phyloP scores from a whole-genome alignment of 2,888 invertebrate genomes.

The Mythimna lalbum region DNA sequence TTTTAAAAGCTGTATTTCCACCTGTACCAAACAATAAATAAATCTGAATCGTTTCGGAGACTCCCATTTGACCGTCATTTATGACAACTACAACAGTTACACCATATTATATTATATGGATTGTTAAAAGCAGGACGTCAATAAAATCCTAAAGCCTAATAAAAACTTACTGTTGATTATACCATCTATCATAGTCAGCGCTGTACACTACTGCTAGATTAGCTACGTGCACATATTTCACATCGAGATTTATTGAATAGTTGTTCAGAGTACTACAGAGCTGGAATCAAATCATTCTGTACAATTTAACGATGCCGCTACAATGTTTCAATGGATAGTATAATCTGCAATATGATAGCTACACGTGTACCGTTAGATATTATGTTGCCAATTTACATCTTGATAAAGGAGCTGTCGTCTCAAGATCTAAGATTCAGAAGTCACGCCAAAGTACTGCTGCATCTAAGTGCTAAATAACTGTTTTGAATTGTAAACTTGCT shows the following conservation, averaged over 20 bases:
- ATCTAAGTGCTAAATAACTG: neutral
- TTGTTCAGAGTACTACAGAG: conserved; percentile 43
- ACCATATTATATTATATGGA: neutral
- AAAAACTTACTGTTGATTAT: conserved; percentile 40
- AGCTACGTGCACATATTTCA: conserved; percentile 38
- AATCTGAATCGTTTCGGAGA: neutral
- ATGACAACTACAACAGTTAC: neutral
- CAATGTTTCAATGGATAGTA: conserved; percentile 23
- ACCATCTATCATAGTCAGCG: conserved; percentile 23
- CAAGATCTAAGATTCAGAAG: conserved; percentile 22
- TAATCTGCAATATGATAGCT: conserved; percentile 1
- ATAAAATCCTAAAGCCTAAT: conserved; percentile 48
- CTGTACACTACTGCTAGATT: conserved; percentile 30
- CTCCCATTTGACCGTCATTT: neutral
- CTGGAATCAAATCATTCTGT: conserved; percentile 38
- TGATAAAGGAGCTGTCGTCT: conserved; percentile 12
- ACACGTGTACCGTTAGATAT: conserved; percentile 15
- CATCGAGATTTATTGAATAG: conserved; percentile 56
- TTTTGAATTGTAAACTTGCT: conserved; percentile 30
- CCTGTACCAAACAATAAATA: no score
- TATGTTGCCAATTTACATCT: conserved; percentile 6
- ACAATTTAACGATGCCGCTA: conserved; percentile 15
- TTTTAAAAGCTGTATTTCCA: no score
- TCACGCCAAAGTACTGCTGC: conserved; percentile 1
- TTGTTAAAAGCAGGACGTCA: conserved; percentile 35